Conservation (phyloP, 1,140 invertebrate genomes). For the Zelostemma sp. region DNA sequence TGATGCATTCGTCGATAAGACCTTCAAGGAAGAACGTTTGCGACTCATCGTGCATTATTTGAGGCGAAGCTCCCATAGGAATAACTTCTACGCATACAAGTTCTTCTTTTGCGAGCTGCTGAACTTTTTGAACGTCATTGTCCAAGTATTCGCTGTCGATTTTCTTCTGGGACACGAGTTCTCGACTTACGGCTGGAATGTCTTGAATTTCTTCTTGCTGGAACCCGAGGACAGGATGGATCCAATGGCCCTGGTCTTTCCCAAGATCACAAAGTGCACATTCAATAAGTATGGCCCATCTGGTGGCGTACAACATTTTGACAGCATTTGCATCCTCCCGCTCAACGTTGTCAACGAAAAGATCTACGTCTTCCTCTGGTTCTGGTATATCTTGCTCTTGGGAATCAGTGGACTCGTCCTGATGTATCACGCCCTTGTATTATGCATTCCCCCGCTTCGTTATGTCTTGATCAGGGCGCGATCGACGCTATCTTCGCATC, state of each 20-base stretch:
- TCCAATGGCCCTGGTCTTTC: conserved; percentile 3
- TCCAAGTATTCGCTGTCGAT: conserved; percentile 77
- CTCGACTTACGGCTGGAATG: neutral
- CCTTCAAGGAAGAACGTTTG: conserved; percentile 82
- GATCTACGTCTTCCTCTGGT: conserved; percentile 83
- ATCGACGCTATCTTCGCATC: conserved; percentile 80
- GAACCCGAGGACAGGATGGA: neutral
- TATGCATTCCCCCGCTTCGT: conserved; percentile 77
- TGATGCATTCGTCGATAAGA: conserved; percentile 83
- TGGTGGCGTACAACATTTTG: conserved; percentile 73
- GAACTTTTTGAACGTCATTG: conserved; percentile 76
- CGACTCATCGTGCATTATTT: conserved; percentile 89
- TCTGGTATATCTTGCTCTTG: conserved; percentile 82
- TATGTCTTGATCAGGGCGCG: conserved; percentile 83
- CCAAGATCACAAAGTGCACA: conserved; percentile 7
- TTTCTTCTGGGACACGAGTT: conserved; percentile 76
- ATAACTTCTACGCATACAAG: conserved; percentile 75
- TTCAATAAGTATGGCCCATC: conserved; percentile 72
- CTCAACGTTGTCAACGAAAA: conserved; percentile 86
- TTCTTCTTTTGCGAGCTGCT: conserved; percentile 79
- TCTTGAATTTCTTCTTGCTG: neutral
- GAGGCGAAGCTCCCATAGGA: conserved; percentile 80
- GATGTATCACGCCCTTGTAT: conserved; percentile 70
- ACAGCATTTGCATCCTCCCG: conserved; percentile 81
- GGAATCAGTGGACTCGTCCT: conserved; percentile 75